Evolutionary conservation across 2,797 vertebrate genomes (phyloP).

Genomic region (Thaleichthys pacificus): DNA sequence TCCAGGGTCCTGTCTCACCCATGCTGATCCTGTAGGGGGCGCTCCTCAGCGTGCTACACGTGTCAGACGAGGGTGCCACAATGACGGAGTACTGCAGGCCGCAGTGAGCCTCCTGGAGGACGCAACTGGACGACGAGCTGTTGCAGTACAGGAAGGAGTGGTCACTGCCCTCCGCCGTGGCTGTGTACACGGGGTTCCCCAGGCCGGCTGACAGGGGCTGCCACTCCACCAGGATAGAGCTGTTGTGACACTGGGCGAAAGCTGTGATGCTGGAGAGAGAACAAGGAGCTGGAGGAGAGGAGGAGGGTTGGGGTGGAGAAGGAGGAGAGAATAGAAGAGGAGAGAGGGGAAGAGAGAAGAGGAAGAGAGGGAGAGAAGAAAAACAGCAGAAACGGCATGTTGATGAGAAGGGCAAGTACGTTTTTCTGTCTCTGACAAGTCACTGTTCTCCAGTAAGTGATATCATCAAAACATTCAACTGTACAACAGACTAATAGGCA

Average conservation of each 20-base stretch:
- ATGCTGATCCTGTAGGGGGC: conserved; percentile 67
- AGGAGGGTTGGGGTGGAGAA: background rate
- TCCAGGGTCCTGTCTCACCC: conserved; percentile 44
- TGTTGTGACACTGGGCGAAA: conserved; percentile 57
- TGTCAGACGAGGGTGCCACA: conserved; percentile 60
- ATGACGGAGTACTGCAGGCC: conserved; percentile 67
- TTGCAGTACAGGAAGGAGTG: conserved; percentile 62
- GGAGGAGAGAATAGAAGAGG: background rate
- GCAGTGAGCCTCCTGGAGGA: conserved; percentile 60
- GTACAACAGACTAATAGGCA: no score
- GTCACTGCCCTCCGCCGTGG: conserved; percentile 62
- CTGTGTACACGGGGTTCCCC: conserved; percentile 51
- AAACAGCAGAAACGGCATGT: background rate
- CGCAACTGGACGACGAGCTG: conserved; percentile 59
- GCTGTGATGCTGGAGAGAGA: conserved; percentile 59
- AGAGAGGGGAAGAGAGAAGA: background rate
- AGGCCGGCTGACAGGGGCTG: conserved; percentile 29
- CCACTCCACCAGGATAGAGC: conserved; percentile 68
- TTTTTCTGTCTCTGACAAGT: no score
- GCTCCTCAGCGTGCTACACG: conserved; percentile 66
- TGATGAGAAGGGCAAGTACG: no score
- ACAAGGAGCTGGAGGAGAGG: conserved; percentile 62
- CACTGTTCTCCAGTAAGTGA: no score
- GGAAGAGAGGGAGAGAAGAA: background rate
- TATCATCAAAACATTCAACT: no score